A percentile compares a stretch with the other conserved stretches of the same genome.
Conservation (phyloP, 2,888 invertebrate genomes). For the Glyphotaelius pellucidus region DNA sequence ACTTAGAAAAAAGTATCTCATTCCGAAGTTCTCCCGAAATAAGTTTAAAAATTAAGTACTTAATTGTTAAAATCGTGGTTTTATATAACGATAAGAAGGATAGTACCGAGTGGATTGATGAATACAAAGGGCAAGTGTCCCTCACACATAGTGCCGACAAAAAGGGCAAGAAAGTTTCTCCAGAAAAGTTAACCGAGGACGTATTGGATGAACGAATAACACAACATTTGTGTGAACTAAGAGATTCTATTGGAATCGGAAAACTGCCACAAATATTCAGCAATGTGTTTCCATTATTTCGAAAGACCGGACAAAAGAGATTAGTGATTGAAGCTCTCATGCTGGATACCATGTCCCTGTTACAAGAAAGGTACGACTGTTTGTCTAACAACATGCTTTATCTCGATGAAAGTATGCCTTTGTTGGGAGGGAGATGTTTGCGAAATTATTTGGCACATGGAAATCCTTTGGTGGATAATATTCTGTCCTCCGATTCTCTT, state of each 20-base stretch:
- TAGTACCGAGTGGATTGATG: background rate
- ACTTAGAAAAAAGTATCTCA: background rate
- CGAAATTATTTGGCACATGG: slow-evolving; percentile 28
- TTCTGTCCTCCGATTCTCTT: background rate
- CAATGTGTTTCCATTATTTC: too few species aligned
- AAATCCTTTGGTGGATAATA: background rate
- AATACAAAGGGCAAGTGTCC: background rate
- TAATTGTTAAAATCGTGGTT: background rate
- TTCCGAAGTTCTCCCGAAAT: background rate
- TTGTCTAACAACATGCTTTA: background rate
- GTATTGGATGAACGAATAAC: background rate
- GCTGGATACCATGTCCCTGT: background rate
- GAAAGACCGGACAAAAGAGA: too few species aligned
- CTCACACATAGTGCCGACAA: background rate
- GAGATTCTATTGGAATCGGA: too few species aligned
- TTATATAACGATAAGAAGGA: background rate
- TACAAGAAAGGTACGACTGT: background rate
- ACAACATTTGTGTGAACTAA: background rate
- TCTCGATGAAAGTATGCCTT: background rate
- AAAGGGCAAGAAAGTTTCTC: background rate
- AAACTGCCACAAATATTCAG: background rate
- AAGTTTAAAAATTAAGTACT: background rate
- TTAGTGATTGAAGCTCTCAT: slow-evolving; percentile 2
- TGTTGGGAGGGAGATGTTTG: slow-evolving; percentile 15
- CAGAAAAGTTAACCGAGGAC: background rate